Conservation (phyloP, 2,113 vertebrate species). For the Megalops atlanticus region DNA sequence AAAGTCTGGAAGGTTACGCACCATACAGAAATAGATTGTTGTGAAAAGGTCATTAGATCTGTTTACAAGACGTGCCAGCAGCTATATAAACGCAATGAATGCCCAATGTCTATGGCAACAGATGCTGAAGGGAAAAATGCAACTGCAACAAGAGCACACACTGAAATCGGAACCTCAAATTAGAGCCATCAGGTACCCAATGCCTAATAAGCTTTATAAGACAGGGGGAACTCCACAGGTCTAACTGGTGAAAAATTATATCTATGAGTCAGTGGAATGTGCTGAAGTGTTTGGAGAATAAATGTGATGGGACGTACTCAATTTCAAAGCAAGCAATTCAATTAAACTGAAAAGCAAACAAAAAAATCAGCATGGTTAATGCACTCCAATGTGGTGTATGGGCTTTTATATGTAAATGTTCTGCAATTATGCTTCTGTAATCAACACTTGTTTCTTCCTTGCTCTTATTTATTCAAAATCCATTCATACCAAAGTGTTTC, state of each 20-base stretch:
- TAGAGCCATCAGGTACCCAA: background rate
- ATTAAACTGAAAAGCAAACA: background rate
- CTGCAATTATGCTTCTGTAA: constrained; percentile 11
- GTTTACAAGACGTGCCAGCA: constrained; percentile 6
- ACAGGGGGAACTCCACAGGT: background rate
- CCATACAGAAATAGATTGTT: constrained; percentile 28
- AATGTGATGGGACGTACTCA: background rate
- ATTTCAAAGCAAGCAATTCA: background rate
- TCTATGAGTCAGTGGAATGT: background rate
- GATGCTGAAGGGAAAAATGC: background rate
- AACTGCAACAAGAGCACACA: background rate
- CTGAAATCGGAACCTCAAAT: background rate
- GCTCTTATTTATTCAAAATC: background rate
- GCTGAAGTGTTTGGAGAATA: background rate
- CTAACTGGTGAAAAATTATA: background rate
- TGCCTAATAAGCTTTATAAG: background rate
- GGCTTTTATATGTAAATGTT: constrained; percentile 18
- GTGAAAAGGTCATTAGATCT: constrained; percentile 31
- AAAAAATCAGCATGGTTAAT: background rate
- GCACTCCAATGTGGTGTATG: background rate
- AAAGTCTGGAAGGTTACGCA: constrained; percentile 19
- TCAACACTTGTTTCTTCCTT: background rate
- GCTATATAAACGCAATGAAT: background rate
- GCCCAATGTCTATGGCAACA: background rate
- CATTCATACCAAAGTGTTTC: background rate